These are phyloP conservation scores for Anas platyrhynchos DNA, from an alignment of 2,113 vertebrate species.

Conservation along the genomic window DNA sequence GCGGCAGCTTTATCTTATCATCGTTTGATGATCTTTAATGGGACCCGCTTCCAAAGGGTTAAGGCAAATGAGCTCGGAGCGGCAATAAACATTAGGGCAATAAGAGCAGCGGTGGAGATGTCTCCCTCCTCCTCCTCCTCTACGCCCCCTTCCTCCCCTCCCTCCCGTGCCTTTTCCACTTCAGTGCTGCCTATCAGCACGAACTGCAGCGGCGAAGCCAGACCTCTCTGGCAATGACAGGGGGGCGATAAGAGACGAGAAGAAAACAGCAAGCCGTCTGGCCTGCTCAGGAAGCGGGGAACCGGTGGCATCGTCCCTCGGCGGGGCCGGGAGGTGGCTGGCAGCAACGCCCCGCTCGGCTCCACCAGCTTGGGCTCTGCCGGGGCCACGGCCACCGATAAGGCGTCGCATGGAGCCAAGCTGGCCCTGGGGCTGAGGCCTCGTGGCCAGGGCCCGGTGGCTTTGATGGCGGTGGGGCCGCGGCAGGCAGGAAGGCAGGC, in stretches of 20 bases:
- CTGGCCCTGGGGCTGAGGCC: not conserved
- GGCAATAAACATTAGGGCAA: conserved; percentile 34
- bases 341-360: conserved; percentile 71
- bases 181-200: conserved; percentile 67
- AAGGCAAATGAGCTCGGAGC: conserved; percentile 47
- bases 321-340: conserved; percentile 58
- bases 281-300: conserved; percentile 80
- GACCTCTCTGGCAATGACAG: conserved; percentile 73
- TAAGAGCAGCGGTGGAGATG: conserved; percentile 14
- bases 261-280: conserved; percentile 79
- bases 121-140: not conserved
- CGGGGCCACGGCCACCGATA: conserved; percentile 32
- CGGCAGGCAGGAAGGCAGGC: not conserved
- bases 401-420: not conserved
- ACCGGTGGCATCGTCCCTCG: conserved; percentile 72
- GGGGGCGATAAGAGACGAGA: conserved; percentile 75
- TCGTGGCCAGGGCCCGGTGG: not conserved
- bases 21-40: conserved; percentile 71
- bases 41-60: conserved; percentile 80
- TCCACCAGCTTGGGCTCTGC: conserved; percentile 58
- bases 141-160: not conserved
- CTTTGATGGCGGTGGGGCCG: not conserved
- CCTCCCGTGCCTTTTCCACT: conserved; percentile 19
- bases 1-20: conserved; percentile 75
- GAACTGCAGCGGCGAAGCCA: conserved; percentile 67